phyloP scores from a whole-genome alignment of 2,888 invertebrate species.

The Apodemia zela region DNA sequence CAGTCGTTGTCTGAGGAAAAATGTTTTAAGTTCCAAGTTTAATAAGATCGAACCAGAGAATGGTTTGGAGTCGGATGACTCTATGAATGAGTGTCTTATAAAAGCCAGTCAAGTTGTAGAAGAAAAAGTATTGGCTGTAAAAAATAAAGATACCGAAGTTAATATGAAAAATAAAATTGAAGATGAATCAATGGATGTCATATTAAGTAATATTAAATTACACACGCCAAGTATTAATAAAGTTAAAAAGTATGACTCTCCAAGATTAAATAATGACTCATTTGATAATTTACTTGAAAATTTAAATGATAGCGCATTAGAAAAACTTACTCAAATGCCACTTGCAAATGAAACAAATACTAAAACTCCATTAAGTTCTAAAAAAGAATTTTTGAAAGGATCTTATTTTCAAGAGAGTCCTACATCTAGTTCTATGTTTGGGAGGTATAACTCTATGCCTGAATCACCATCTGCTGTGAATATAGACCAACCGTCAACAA shows the following conservation, averaged over 20 bases:
- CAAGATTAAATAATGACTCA: constrained; percentile 63
- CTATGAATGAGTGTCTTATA: constrained; percentile 72
- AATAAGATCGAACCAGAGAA: constrained; percentile 56
- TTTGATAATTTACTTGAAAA: constrained; percentile 69
- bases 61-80: constrained; percentile 72
- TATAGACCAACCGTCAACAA: constrained; percentile 57
- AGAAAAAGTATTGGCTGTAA: constrained; percentile 52
- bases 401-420: constrained; percentile 50
- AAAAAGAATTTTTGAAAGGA: constrained; percentile 54
- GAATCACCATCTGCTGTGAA: constrained; percentile 57
- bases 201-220: constrained; percentile 59
- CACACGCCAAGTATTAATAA: constrained; percentile 53
- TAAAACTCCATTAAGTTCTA: constrained; percentile 33
- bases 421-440: constrained; percentile 54
- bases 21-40: constrained; percentile 68
- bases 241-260: constrained; percentile 50
- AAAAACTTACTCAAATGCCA: constrained; percentile 62
- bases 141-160: constrained; percentile 12
- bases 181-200: constrained; percentile 64
- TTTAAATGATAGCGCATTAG: constrained; percentile 69
- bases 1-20: constrained; percentile 59
- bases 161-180: constrained; percentile 50
- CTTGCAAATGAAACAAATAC: constrained; percentile 39
- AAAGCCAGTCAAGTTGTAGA: constrained; percentile 73
- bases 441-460: constrained; percentile 70